phyloP scores from a whole-genome alignment of 2,113 vertebrate genomes.

The Chrysochloris asiatica region DNA sequence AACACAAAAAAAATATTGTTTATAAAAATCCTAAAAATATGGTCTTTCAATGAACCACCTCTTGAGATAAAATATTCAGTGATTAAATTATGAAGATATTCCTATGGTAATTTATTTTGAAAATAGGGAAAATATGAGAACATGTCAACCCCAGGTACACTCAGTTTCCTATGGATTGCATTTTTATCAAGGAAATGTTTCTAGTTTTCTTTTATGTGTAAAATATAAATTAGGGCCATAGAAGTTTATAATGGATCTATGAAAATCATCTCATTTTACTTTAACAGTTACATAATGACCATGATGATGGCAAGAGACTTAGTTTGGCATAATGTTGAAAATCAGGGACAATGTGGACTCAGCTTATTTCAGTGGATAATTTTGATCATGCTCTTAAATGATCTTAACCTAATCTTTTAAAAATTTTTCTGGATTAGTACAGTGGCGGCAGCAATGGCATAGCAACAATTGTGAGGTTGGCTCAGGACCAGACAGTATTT shows the following conservation, averaged over 20 bases:
- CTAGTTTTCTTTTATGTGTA: background rate
- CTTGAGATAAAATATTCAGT: constrained; percentile 32
- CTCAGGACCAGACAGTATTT: no score
- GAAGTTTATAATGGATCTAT: background rate
- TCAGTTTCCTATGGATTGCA: background rate
- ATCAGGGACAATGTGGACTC: background rate
- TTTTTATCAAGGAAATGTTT: constrained; percentile 32
- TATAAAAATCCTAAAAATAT: background rate
- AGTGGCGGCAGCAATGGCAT: no score
- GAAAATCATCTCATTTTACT: background rate
- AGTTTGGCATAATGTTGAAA: background rate
- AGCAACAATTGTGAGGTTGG: no score
- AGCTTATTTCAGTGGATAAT: background rate
- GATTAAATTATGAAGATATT: background rate
- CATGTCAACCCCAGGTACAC: background rate
- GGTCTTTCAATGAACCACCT: background rate
- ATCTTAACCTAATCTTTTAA: background rate
- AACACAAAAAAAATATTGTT: background rate
- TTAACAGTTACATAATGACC: background rate
- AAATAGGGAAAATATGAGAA: background rate
- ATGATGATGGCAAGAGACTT: background rate
- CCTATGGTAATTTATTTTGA: background rate
- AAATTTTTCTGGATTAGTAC: background rate
- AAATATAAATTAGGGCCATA: background rate
- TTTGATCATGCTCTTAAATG: background rate